Evolutionary conservation across 2,797 vertebrate species (phyloP).

Genomic region (Enteromius afrohamiltoni): DNA sequence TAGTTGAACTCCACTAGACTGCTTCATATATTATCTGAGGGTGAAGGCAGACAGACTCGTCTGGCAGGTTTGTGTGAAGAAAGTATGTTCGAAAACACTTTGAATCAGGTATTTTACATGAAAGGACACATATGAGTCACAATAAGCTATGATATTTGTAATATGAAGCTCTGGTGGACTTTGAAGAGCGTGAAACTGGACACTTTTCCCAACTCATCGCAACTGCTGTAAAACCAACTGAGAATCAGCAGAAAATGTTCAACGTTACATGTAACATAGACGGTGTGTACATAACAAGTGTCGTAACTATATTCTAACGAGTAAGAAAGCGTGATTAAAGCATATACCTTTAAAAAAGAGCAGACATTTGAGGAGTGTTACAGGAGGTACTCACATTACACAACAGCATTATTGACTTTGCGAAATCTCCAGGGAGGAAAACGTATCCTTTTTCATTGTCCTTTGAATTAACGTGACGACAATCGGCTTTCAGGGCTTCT

Average conservation of each 20-base stretch:
- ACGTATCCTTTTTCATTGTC: constrained; percentile 20
- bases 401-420: constrained; percentile 38
- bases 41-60: constrained; percentile 50
- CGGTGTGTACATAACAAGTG: neutral
- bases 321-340: neutral
- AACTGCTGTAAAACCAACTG: neutral
- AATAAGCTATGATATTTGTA: neutral
- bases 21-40: constrained; percentile 12
- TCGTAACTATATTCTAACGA: neutral
- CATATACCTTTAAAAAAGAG: constrained; percentile 6
- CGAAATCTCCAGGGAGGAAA: constrained; percentile 5
- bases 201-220: constrained; percentile 15
- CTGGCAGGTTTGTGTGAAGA: constrained; percentile 43
- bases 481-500: neutral
- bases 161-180: constrained; percentile 3
- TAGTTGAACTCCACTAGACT: neutral
- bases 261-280: neutral
- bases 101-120: neutral
- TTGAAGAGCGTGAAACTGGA: constrained; percentile 24
- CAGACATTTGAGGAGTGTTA: constrained; percentile 27
- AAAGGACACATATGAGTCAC: neutral
- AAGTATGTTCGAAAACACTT: constrained; percentile 26
- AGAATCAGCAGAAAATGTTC: neutral
- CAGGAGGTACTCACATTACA: constrained; percentile 56
- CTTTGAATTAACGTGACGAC: neutral